phyloP scores from a whole-genome alignment of 2,888 invertebrate genomes.

The Yponomeuta plumbellus region DNA sequence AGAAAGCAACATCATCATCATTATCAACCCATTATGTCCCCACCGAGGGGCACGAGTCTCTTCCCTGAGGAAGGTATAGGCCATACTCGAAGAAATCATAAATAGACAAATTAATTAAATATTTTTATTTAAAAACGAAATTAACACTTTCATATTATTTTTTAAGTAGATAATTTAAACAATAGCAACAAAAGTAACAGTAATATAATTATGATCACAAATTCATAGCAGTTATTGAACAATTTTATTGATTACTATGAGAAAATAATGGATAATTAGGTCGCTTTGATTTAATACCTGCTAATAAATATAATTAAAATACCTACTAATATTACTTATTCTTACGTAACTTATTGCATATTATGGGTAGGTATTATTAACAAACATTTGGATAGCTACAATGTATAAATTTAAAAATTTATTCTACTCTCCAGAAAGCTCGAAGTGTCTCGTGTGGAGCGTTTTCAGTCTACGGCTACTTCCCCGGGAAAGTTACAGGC shows the following conservation, averaged over 20 bases:
- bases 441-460: too few species aligned
- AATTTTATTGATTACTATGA: slow-evolving; percentile 2
- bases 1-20: too few species aligned
- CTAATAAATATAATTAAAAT: neutral
- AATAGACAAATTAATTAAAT: neutral
- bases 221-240: slow-evolving; percentile 8
- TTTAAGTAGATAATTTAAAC: neutral
- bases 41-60: too few species aligned
- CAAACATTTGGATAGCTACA: neutral
- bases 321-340: neutral
- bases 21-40: neutral
- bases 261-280: neutral
- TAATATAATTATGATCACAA: slow-evolving; percentile 9
- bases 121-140: slow-evolving; percentile 15
- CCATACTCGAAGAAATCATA: too few species aligned
- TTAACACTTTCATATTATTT: neutral
- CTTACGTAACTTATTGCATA: neutral
- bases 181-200: slow-evolving; percentile 10
- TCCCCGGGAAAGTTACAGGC: too few species aligned
- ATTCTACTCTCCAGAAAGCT: neutral
- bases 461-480: too few species aligned
- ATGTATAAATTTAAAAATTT: slow-evolving; percentile 15
- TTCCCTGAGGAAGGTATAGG: too few species aligned
- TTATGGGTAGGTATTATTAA: neutral
- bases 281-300: neutral